Conservation (phyloP, 2,797 vertebrate genomes). For the Xenentodon cancila region DNA sequence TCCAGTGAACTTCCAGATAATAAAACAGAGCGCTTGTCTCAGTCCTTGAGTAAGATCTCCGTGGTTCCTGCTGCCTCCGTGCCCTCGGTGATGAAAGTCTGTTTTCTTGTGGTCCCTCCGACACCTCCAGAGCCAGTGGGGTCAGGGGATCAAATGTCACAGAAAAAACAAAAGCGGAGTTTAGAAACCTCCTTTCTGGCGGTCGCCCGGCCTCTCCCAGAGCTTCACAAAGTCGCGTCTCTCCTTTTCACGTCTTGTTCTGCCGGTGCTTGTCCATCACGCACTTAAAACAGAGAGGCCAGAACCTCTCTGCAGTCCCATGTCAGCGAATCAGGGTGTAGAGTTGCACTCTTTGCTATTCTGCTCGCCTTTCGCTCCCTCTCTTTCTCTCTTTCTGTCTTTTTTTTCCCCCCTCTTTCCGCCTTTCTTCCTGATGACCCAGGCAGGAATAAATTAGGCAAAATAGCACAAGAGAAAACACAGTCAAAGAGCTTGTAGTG, state of each 20-base stretch:
- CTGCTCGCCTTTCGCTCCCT: slow-evolving; percentile 30
- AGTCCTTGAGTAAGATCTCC: slow-evolving; percentile 38
- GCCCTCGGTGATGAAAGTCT: slow-evolving; percentile 54
- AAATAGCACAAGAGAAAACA: slow-evolving; percentile 42
- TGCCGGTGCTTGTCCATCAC: slow-evolving; percentile 80
- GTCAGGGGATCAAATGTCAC: slow-evolving; percentile 68
- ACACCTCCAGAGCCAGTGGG: slow-evolving; percentile 35
- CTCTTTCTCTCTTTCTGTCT: slow-evolving; percentile 6
- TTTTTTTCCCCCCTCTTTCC: slow-evolving; percentile 1
- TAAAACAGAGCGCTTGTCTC: slow-evolving; percentile 17
- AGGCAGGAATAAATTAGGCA: slow-evolving; percentile 76
- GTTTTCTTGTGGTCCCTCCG: slow-evolving; percentile 52
- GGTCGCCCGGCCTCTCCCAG: slow-evolving; percentile 42
- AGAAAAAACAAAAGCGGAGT: slow-evolving; percentile 56
- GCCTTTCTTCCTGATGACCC: slow-evolving; percentile 42
- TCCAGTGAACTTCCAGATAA: no score
- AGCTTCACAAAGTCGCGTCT: slow-evolving; percentile 43
- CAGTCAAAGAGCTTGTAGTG: slow-evolving; percentile 59
- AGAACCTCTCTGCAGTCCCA: slow-evolving; percentile 71
- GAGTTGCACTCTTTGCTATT: slow-evolving; percentile 69
- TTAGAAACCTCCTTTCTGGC: slow-evolving; percentile 53
- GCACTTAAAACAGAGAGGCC: slow-evolving; percentile 74
- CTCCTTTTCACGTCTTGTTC: slow-evolving; percentile 66
- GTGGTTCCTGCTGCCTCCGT: slow-evolving; percentile 38
- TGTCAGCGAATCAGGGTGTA: slow-evolving; percentile 68